Base-by-base conservation (phyloP, 2,888 invertebrate genomes). In the Unio delphinus region DNA sequence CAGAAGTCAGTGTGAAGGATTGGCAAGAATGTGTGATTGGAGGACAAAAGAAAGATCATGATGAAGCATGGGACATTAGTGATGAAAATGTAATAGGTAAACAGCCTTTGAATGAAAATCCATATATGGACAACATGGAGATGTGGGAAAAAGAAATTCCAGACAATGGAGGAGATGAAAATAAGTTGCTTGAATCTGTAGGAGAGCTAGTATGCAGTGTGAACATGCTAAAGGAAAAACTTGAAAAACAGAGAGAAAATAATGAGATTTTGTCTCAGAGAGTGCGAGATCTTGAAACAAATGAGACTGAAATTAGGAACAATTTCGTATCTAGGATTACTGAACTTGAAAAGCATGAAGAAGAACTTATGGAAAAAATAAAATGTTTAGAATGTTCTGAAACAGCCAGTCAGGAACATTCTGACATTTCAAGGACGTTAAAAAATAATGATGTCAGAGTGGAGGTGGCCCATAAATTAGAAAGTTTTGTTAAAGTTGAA, bases 141-240 rank as follows among this genome's bases (percentile, higher is more conserved):
- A 65, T 79, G 60, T 73, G 82, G 5, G 81, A 84, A 73, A 70
- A 71, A 68, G 81, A 83, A 63, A 81, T 83, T n/a, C 75, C 80
- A 45, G 80, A 79, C 45, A 74, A 68, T 64, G 73, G 76, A 57
- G 75, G 79, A 55, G 74, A 75, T 30, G 81, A 80, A 54, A 74
- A 75, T 54, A 80, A 75, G 60, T 64, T 82, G 59, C 75, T 68
- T 58, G 72, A 67, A 3, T 73, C 71, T 61, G 70, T 80, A 30
- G 67, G 74, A 66, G 78, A 79, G 61, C 62, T 80, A 59, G 79
- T 79, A 71, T 72, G 82, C 70, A 72, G 68, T 70, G 75, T 83
- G 64, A 57, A 71, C 68, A 75, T 71, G 62, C 56, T 80, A 58
- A 64, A 67, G 73, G 73, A 80, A 65, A 82, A 78, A 67, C 65